These are phyloP conservation scores for Hydractinia echinata DNA, from an alignment of 30 jellyfish, hydroid and myxozoan species.

Conservation along the genomic window DNA sequence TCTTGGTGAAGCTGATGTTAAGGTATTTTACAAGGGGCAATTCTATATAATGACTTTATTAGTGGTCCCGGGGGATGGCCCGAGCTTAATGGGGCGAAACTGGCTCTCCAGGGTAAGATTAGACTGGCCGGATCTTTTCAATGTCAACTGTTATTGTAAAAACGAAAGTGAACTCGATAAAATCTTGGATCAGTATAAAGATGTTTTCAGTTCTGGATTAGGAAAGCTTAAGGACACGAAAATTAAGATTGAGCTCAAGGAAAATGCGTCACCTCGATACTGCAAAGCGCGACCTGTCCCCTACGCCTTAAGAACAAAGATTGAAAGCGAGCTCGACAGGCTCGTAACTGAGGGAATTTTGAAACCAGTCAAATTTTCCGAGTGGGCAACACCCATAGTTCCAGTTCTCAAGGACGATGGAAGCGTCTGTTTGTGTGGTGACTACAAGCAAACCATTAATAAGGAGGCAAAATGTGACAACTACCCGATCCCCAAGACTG, in stretches of 20 bases:
- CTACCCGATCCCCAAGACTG: conserved; percentile 40
- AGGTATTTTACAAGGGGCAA: conserved; percentile 26
- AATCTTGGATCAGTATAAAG: conserved; percentile 31
- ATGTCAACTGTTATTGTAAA: conserved; percentile 18
- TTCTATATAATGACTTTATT: not conserved
- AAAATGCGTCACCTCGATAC: conserved; percentile 23
- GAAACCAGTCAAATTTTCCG: conserved; percentile 23
- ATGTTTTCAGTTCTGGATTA: conserved; percentile 26
- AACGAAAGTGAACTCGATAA: conserved; percentile 13
- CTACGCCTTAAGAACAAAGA: conserved; percentile 32
- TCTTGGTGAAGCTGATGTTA: conserved; percentile 14
- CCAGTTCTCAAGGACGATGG: conserved; percentile 36
- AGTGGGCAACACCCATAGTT: conserved; percentile 46
- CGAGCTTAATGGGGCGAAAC: conserved; percentile 35
- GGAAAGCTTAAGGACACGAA: conserved; percentile 33
- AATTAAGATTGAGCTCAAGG: conserved; percentile 15
- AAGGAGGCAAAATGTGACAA: conserved; percentile 19
- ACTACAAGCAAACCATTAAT: conserved; percentile 30
- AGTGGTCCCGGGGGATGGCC: conserved; percentile 40
- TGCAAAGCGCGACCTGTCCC: conserved; percentile 45
- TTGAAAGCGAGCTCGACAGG: no score
- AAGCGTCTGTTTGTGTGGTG: conserved; percentile 31
- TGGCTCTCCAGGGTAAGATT: conserved; percentile 25
- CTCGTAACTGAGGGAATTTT: no score
- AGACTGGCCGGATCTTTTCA: conserved; percentile 27